Evolutionary conservation across 2,113 vertebrate genomes (phyloP), one percentile per base, ranked within the genome.

Genomic region (Apus apus): DNA sequence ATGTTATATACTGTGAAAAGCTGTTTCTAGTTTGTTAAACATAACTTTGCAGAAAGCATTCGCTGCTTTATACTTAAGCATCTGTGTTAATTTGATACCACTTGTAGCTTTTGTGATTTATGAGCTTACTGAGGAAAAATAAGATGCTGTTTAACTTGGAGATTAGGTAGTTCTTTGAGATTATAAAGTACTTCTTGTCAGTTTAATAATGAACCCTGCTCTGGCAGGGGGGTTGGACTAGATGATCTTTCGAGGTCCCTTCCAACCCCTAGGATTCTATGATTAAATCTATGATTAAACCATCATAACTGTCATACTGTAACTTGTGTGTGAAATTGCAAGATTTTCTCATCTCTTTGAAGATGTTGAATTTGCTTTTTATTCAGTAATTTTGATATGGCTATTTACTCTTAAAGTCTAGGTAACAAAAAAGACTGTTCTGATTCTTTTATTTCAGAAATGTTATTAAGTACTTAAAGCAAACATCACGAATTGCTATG

Each of bases 401-500:
- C 10, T 58, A 3, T 66, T 85, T 81, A 14, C 13, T 50, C 32
- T 65, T 57, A 8, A 67, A 71, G 22, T 45, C 56, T 64, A 29
- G 16, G 22, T 87, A 70, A 87, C 18, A 29, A 25, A 40, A 86
- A 36, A 74, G 1, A 7, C 32, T 73, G 15, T 40, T 51, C 21
- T 57, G 68, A 15, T 81, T 45, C 15, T 88, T 97, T 75, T 83
- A 21, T 97, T 64, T 75, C 97, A 99, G 98, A 90, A 98, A 98
- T 34, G 96, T 99, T 83, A 97, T 99, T 61, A 99, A 99, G 70
- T 99, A 99, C 94, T 96, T 99, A 93, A 99, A 99, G 87, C 99
- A 99, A 94, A 99, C 99, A 0, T 99, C 99, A 2, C 98, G 99
- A 27, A 99, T 99, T 19, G 98, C 99, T 36, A 84, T 99, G 89